Conservation (phyloP, 2,113 vertebrate species). For the Cryptotis parvus region DNA sequence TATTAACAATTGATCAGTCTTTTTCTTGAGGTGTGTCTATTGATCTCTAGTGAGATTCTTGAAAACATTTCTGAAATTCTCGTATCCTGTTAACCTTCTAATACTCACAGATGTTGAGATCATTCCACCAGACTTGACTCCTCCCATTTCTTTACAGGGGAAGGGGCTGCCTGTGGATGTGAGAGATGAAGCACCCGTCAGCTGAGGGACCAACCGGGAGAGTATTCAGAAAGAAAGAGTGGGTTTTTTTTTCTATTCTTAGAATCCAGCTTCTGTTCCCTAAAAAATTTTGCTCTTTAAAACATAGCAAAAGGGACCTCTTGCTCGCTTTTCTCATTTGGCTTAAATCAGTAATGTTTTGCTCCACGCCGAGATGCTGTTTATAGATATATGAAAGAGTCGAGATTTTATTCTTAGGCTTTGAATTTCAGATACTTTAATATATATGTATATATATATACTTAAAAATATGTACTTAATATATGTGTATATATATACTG, state of each 20-base stretch:
- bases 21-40: neutral
- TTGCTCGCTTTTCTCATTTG: conserved; percentile 55
- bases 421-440: conserved; percentile 59
- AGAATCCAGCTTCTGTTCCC: conserved; percentile 50
- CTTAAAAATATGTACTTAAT: too few relatives aligned
- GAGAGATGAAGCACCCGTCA: neutral
- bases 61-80: neutral
- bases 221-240: conserved; percentile 29
- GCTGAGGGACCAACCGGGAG: neutral
- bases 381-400: conserved; percentile 57
- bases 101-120: conserved; percentile 30
- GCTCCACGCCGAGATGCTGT: conserved; percentile 34
- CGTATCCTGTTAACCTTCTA: conserved; percentile 18
- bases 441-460: too few relatives aligned
- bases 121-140: conserved; percentile 26
- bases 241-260: conserved; percentile 57
- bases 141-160: conserved; percentile 25
- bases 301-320: conserved; percentile 44
- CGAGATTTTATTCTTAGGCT: conserved; percentile 55
- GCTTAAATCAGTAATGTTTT: conserved; percentile 63
- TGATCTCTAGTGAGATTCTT: neutral
- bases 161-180: neutral
- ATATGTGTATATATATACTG: too few relatives aligned
- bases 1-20: neutral
- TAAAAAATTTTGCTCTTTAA: conserved; percentile 54